These are phyloP conservation scores for Xerus rutilus DNA, from an alignment of 2,797 vertebrate genomes.

Conservation along the genomic window DNA sequence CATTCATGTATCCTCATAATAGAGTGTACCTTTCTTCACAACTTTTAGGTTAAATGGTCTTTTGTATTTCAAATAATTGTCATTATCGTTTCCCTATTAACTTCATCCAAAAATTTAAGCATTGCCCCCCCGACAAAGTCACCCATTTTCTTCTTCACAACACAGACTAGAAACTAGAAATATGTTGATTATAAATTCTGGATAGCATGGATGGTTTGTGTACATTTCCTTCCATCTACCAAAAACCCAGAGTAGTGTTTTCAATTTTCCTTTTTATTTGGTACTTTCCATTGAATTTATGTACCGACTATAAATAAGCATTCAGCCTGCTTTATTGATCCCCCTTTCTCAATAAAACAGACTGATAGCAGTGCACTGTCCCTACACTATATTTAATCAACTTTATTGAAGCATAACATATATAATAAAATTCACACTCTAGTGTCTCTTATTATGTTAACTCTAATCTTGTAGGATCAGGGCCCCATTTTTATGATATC, in stretches of 20 bases:
- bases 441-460: background rate
- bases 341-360: background rate
- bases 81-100: background rate
- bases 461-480: background rate
- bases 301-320: rapidly evolving
- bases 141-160: background rate
- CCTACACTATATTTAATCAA: background rate
- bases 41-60: background rate
- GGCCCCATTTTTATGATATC: background rate
- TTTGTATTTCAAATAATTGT: background rate
- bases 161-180: background rate
- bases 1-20: background rate
- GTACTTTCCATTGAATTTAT: background rate
- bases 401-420: background rate
- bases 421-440: background rate
- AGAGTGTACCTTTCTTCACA: background rate
- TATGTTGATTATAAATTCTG: background rate
- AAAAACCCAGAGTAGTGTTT: background rate
- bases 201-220: background rate
- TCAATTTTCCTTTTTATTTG: background rate
- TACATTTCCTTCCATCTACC: background rate
- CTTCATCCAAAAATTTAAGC: background rate
- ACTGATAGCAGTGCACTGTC: background rate
- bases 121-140: background rate
- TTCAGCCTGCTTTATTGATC: background rate